A percentile compares a stretch with the other conserved stretches of the same genome.
Evolutionary conservation across 2,113 vertebrate genomes (phyloP).

Genomic region (Sterna hirundo): DNA sequence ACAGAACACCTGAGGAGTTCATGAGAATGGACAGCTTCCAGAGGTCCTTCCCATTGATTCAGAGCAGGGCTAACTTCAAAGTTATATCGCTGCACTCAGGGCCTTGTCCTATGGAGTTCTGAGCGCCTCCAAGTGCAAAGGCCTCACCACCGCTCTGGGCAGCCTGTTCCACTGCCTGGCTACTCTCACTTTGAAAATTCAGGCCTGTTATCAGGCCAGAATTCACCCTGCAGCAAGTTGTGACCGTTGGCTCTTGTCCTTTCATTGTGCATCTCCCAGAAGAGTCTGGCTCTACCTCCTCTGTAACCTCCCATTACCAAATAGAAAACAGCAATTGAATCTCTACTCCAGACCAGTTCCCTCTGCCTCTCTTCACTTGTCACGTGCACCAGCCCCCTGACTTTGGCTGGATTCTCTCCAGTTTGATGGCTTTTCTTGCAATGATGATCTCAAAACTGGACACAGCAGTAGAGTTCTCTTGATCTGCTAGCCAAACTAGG

Average conservation of each 20-base stretch:
- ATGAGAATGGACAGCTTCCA: neutral
- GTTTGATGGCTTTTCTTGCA: neutral
- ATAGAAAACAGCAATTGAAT: neutral
- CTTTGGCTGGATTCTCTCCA: neutral
- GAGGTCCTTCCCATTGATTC: neutral
- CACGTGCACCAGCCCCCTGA: neutral
- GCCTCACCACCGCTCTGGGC: neutral
- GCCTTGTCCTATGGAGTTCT: neutral
- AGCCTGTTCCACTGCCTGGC: neutral
- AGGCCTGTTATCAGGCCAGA: neutral
- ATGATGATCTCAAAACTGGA: neutral
- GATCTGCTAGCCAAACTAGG: neutral
- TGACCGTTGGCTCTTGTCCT: neutral
- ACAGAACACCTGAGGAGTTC: neutral
- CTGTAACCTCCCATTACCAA: neutral
- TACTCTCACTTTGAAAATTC: fast-evolving
- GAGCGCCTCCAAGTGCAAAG: neutral
- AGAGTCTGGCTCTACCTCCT: neutral
- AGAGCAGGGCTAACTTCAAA: neutral
- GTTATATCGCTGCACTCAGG: neutral
- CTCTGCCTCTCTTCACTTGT: neutral
- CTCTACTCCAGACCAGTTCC: neutral
- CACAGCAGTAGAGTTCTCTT: neutral
- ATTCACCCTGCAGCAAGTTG: neutral
- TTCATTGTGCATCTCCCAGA: neutral